A percentile compares a stretch with the other conserved stretches of the same genome.
Evolutionary conservation across 2,797 vertebrate species (phyloP).

Genomic region (Onychomys torridus): DNA sequence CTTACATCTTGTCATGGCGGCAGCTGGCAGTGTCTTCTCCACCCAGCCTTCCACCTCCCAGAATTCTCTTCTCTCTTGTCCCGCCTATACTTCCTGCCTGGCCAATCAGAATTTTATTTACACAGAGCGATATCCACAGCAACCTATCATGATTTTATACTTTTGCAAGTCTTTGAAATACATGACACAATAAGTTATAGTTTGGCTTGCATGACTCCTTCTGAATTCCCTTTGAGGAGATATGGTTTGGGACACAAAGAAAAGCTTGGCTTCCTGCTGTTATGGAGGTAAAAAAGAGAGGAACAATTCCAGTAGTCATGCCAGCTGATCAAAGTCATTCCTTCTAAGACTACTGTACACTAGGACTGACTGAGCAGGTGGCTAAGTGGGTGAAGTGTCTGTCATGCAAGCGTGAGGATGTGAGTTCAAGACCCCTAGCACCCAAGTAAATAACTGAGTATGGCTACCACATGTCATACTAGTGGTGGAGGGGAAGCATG

Average conservation of each 20-base stretch:
- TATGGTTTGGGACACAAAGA: not conserved
- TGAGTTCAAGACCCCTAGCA: not conserved
- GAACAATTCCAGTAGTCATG: not conserved
- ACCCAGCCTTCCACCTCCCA: no score
- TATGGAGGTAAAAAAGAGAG: not conserved
- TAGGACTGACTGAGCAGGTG: no score
- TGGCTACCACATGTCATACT: not conserved
- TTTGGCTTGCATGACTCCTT: conserved; percentile 12
- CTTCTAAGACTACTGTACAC: not conserved
- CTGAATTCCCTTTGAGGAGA: conserved; percentile 19
- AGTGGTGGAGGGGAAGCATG: no score
- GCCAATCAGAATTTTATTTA: no score
- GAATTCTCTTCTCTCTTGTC: no score
- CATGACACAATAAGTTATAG: not conserved
- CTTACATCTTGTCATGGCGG: no score
- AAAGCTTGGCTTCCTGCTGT: conserved; percentile 27
- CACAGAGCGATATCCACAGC: no score
- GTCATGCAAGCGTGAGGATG: not conserved
- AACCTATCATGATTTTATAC: not conserved
- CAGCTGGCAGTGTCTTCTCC: no score
- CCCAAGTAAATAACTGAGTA: not conserved
- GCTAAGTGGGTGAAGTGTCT: not conserved
- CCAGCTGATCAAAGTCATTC: conserved; percentile 36
- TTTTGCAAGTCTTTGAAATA: conserved; percentile 30
- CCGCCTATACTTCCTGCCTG: no score